Percentiles rank a stretch among this genome's conserved stretches.
Evolutionary conservation across 2,113 vertebrate genomes (phyloP).

Genomic region (Hemichromis elongatus): DNA sequence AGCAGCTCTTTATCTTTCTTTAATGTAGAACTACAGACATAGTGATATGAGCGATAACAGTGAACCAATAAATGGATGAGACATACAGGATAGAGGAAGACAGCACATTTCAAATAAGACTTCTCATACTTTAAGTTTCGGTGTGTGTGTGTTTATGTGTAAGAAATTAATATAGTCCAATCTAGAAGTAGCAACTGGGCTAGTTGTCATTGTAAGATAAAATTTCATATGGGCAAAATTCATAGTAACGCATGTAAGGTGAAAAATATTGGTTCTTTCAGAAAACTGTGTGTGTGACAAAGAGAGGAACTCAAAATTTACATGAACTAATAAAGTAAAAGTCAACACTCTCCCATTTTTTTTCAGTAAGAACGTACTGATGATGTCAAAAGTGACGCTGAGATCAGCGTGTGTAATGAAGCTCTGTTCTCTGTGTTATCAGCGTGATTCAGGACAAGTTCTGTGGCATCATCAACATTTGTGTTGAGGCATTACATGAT

Average conservation of each 20-base stretch:
- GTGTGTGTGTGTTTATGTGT: not conserved
- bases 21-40: not conserved
- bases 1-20: not conserved
- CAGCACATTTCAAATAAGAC: not conserved
- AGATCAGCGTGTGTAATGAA: not conserved
- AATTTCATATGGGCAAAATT: too few relatives aligned
- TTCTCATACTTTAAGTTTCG: not conserved
- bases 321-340: not conserved
- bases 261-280: not conserved
- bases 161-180: not conserved
- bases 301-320: too few relatives aligned
- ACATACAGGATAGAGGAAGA: not conserved
- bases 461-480: slow-evolving; percentile 93
- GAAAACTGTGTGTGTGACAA: not conserved
- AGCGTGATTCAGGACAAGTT: slow-evolving; percentile 98
- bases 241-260: not conserved
- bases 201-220: not conserved
- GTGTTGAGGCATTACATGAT: slow-evolving; percentile 91
- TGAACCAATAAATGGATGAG: not conserved
- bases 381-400: not conserved
- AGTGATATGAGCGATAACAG: not conserved
- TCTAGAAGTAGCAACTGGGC: not conserved
- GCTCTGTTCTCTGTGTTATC: slow-evolving; percentile 37
- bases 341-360: not conserved
- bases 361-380: not conserved